phyloP scores from a whole-genome alignment of 2,797 vertebrate genomes.

The Liasis olivaceus region DNA sequence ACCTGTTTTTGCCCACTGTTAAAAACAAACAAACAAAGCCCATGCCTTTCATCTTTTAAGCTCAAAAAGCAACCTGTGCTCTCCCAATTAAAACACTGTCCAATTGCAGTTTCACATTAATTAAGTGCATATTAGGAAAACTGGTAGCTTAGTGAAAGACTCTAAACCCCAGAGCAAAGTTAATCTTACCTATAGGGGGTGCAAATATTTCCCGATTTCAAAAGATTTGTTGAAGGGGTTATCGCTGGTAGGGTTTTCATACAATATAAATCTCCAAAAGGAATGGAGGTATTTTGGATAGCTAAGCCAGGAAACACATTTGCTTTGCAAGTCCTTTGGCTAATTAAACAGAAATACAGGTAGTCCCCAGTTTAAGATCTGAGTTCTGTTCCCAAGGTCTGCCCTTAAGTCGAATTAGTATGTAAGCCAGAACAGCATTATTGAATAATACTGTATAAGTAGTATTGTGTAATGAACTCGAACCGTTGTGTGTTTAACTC shows the following conservation, averaged over 20 bases:
- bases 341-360: background rate
- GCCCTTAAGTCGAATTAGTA: background rate
- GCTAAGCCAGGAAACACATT: background rate
- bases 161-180: background rate
- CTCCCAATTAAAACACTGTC: background rate
- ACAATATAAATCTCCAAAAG: too few species aligned
- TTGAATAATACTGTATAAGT: too few species aligned
- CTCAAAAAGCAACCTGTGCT: background rate
- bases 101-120: background rate
- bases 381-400: too few species aligned
- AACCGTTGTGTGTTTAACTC: too few species aligned
- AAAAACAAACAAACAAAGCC: too few species aligned
- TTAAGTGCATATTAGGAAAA: background rate
- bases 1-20: too few species aligned
- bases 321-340: background rate
- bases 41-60: too few species aligned
- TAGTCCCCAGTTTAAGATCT: too few species aligned
- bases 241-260: too few species aligned
- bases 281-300: background rate
- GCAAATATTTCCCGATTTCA: background rate
- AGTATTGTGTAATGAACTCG: too few species aligned
- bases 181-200: background rate
- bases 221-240: background rate
- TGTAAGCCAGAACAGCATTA: background rate
- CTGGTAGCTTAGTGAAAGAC: background rate